Evolutionary conservation across 2,113 vertebrate genomes (phyloP).

Genomic region (Chloebia gouldiae): DNA sequence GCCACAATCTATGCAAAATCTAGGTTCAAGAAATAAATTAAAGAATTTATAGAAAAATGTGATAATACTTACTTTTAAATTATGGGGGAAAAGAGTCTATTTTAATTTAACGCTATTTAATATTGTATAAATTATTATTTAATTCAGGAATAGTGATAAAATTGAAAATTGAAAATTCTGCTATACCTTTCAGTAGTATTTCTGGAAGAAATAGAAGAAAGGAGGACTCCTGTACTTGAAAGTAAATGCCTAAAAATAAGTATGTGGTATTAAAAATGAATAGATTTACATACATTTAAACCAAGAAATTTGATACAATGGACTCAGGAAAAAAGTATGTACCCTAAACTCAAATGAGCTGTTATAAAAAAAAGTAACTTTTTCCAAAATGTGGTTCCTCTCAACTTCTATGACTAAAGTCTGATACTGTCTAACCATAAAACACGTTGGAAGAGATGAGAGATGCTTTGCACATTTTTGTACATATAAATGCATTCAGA

Average conservation of each 20-base stretch:
- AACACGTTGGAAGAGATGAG: neutral
- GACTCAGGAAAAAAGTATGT: neutral
- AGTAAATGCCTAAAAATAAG: neutral
- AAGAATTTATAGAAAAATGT: neutral
- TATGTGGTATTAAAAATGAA: neutral
- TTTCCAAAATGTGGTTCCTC: fast-evolving
- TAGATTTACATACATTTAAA: neutral
- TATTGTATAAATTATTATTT: neutral
- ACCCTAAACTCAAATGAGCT: neutral
- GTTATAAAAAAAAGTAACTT: neutral
- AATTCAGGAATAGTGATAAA: neutral
- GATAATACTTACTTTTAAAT: neutral
- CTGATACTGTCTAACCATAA: neutral
- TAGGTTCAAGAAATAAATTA: neutral
- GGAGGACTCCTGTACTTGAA: neutral
- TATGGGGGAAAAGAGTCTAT: neutral
- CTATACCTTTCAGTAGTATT: neutral
- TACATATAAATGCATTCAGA: neutral
- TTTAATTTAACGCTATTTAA: neutral
- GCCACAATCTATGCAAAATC: neutral
- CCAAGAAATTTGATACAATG: neutral
- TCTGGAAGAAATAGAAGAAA: neutral
- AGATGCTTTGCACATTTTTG: neutral
- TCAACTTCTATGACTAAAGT: neutral
- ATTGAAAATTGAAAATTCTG: neutral